phyloP scores from a whole-genome alignment of 2,113 vertebrate species.

The Psammodynastes pulverulentus region DNA sequence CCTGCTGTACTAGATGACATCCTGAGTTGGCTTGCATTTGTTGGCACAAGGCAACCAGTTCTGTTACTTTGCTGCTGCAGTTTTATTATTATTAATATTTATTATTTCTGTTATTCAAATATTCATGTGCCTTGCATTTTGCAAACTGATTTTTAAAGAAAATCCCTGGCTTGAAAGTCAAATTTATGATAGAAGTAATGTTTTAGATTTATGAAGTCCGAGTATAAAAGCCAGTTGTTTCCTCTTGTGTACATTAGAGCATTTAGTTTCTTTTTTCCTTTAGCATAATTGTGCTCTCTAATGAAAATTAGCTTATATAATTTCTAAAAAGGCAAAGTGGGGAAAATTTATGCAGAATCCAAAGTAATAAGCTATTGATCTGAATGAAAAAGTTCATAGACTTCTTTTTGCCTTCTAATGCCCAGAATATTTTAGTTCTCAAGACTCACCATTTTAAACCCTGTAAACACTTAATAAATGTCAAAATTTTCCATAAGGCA shows the following conservation, averaged over 20 bases:
- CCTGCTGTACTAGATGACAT: conserved; percentile 1
- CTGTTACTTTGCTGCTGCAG: neutral
- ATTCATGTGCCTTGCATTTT: neutral
- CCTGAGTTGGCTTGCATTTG: conserved; percentile 12
- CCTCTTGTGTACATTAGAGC: neutral
- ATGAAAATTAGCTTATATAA: neutral
- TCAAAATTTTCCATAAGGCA: neutral
- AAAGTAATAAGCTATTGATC: neutral
- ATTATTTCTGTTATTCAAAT: neutral
- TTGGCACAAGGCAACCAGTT: conserved; percentile 5
- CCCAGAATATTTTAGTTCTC: neutral
- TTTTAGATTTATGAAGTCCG: neutral
- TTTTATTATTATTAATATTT: neutral
- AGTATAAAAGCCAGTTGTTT: neutral
- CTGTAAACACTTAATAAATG: neutral
- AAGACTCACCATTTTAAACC: conserved; percentile 1
- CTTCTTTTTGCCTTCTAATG: conserved; percentile 3
- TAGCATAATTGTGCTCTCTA: neutral
- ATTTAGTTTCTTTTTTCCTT: neutral
- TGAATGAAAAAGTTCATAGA: neutral
- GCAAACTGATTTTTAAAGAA: neutral
- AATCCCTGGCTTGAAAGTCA: neutral
- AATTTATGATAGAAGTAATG: neutral
- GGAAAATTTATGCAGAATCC: conserved; percentile 6
- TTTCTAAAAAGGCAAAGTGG: neutral